Conservation (phyloP, 2,888 invertebrate species). For the Apodemia mormo region DNA sequence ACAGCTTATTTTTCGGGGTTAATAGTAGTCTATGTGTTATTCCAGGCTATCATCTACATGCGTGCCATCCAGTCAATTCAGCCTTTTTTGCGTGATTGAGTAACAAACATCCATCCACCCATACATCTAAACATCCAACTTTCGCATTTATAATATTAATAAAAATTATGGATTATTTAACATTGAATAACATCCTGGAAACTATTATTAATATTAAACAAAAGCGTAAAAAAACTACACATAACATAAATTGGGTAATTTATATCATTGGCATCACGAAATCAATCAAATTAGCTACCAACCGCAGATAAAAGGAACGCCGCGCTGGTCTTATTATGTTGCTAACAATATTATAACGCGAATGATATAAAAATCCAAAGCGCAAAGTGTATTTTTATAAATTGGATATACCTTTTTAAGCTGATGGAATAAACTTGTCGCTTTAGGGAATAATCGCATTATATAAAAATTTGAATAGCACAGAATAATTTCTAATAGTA, state of each 20-base stretch:
- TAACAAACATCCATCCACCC: too few species aligned
- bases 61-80: too few species aligned
- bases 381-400: not conserved
- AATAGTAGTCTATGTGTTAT: too few species aligned
- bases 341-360: conserved; percentile 13
- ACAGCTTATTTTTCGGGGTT: too few species aligned
- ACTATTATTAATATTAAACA: not conserved
- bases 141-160: too few species aligned
- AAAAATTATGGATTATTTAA: not conserved
- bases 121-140: too few species aligned
- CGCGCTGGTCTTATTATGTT: conserved; percentile 9
- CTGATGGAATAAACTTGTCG: not conserved
- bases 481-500: not conserved
- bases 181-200: conserved; percentile 4
- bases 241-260: conserved; percentile 37
- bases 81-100: too few species aligned
- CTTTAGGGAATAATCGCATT: conserved; percentile 8
- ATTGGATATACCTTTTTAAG: not conserved
- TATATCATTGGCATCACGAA: conserved; percentile 33
- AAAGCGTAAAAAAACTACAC: not conserved
- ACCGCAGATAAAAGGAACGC: conserved; percentile 19
- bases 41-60: too few species aligned
- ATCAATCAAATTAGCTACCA: conserved; percentile 41
- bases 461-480: conserved; percentile 5
- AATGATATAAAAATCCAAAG: not conserved